Conservation (phyloP, 2,797 vertebrate genomes). For the Anabas testudineus region DNA sequence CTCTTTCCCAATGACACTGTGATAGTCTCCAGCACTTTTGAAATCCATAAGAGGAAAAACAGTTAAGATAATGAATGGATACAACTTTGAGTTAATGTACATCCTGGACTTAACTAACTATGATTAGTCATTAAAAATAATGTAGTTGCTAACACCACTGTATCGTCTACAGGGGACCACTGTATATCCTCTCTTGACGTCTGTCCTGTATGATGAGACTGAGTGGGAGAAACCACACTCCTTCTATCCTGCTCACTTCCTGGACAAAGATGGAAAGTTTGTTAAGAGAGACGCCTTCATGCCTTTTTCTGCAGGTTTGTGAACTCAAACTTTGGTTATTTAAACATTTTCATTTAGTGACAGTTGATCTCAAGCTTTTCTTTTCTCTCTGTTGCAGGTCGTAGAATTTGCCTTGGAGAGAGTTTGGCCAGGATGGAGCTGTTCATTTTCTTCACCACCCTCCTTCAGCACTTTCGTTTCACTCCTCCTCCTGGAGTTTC, state of each 20-base stretch:
- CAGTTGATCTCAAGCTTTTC: rapidly evolving
- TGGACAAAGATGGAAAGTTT: conserved; percentile 73
- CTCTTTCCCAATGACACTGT: too few relatives aligned
- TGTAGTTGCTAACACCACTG: too few relatives aligned
- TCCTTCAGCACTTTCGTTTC: conserved; percentile 41
- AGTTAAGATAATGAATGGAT: too few relatives aligned
- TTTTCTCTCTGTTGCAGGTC: background rate
- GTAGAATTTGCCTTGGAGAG: conserved; percentile 15
- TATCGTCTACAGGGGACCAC: too few relatives aligned
- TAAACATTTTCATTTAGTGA: too few relatives aligned
- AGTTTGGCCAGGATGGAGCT: conserved; percentile 40
- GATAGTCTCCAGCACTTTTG: too few relatives aligned
- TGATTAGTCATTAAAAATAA: too few relatives aligned
- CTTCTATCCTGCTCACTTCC: conserved; percentile 78
- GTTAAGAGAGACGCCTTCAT: conserved; percentile 77
- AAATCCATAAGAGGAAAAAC: too few relatives aligned
- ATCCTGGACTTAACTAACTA: too few relatives aligned
- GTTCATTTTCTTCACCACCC: conserved; percentile 29
- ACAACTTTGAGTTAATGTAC: too few relatives aligned
- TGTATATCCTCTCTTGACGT: conserved; percentile 65
- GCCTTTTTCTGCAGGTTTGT: conserved; percentile 80
- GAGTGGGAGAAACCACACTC: conserved; percentile 72
- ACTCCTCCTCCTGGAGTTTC: conserved; percentile 27
- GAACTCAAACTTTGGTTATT: rapidly evolving
- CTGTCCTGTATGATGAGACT: conserved; percentile 70